Percentiles rank a stretch among this genome's conserved stretches.
Evolutionary conservation across 2,113 vertebrate genomes (phyloP).

Genomic region (Malurus elegans): DNA sequence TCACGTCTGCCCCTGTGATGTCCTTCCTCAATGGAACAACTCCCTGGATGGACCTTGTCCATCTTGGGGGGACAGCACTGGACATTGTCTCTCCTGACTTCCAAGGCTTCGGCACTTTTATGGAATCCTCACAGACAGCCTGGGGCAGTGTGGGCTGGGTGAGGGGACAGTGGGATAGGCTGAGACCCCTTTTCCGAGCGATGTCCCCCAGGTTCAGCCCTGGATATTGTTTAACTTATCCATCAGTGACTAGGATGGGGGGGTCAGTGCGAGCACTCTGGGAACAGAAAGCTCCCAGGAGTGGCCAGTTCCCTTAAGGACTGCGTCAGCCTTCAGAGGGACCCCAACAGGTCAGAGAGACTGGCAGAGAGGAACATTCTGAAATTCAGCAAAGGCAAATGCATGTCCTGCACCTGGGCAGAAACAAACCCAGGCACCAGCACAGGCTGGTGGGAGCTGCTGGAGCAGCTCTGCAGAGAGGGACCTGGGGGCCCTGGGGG

Average conservation of each 20-base stretch:
- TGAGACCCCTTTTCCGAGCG: too few relatives aligned
- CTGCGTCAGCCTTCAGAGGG: neutral
- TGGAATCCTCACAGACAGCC: neutral
- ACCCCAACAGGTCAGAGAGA: neutral
- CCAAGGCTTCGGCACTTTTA: too few relatives aligned
- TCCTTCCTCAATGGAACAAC: too few relatives aligned
- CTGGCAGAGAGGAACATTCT: neutral
- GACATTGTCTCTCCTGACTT: neutral
- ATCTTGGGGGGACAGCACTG: neutral
- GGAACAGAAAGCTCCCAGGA: neutral
- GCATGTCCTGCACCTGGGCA: too few relatives aligned
- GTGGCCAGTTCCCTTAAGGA: too few relatives aligned
- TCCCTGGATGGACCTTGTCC: too few relatives aligned
- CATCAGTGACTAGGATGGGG: rapidly evolving
- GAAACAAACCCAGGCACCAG: too few relatives aligned
- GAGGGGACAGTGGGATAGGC: neutral
- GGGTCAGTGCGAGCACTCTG: neutral
- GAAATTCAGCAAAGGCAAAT: neutral
- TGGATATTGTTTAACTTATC: rapidly evolving
- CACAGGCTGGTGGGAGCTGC: too few relatives aligned
- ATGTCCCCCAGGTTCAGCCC: neutral
- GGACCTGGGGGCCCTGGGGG: too few relatives aligned
- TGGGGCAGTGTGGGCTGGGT: rapidly evolving
- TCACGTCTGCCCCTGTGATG: too few relatives aligned
- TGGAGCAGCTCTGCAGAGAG: too few relatives aligned